phyloP scores from a whole-genome alignment of 2,113 vertebrate species.

The Mastomys natalensis region DNA sequence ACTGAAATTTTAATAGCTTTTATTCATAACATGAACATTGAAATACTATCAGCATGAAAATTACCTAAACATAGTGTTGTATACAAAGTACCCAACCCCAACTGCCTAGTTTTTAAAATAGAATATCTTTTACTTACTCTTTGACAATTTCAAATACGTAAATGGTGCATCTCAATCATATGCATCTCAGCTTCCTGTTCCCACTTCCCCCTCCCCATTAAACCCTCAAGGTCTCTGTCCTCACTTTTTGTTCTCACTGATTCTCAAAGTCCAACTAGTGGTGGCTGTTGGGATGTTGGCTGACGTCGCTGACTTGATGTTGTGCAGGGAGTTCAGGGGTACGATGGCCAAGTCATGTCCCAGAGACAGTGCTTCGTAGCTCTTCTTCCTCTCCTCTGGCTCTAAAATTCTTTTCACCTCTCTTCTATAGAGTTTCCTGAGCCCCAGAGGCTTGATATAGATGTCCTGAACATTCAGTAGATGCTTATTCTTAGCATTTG shows the following conservation, averaged over 20 bases:
- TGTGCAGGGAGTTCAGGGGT: neutral
- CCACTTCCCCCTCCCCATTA: no score
- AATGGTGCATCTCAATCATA: neutral
- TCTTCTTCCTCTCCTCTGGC: neutral
- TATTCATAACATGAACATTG: neutral
- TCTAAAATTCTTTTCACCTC: neutral
- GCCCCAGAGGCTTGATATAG: neutral
- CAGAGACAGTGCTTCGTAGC: neutral
- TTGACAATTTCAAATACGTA: neutral
- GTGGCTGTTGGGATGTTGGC: neutral
- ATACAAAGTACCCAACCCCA: neutral
- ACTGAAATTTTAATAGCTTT: neutral
- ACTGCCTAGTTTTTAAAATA: neutral
- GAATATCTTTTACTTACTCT: neutral
- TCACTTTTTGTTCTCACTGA: neutral
- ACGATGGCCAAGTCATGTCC: no score
- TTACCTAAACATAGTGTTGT: neutral
- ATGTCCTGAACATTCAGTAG: neutral
- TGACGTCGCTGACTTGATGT: neutral
- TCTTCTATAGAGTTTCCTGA: neutral
- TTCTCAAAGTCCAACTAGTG: neutral
- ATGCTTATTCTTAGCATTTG: neutral
- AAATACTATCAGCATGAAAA: slow-evolving; percentile 53
- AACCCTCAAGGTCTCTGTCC: no score
- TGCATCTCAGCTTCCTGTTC: neutral